A percentile compares a stretch with the other conserved stretches of the same genome.
These are phyloP conservation scores for Solea solea DNA, from an alignment of 2,113 vertebrate species.

Conservation along the genomic window DNA sequence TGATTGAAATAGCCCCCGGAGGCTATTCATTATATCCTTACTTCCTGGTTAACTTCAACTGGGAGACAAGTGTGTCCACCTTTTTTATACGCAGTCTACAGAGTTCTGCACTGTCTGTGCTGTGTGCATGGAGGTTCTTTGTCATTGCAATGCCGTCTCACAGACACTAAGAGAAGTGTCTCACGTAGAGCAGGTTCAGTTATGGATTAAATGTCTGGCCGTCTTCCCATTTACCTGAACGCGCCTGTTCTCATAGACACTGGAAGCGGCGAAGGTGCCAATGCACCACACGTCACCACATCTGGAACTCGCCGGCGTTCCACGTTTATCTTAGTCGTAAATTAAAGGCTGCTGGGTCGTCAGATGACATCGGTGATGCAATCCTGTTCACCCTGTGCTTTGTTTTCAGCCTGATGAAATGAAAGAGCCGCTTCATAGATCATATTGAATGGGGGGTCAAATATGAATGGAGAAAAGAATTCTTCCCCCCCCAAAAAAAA, in stretches of 20 bases:
- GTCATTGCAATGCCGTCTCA: constrained; percentile 29
- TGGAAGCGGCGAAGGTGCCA: constrained; percentile 39
- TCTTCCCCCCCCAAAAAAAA: not conserved
- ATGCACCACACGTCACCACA: constrained; percentile 24
- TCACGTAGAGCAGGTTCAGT: constrained; percentile 32
- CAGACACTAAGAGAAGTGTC: constrained; percentile 42
- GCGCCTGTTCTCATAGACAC: constrained; percentile 12
- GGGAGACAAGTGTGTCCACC: not conserved
- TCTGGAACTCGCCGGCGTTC: constrained; percentile 12
- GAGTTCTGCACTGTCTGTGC: not conserved
- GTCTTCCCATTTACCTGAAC: constrained; percentile 19
- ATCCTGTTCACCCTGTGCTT: constrained; percentile 33
- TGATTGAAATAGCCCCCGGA: no score
- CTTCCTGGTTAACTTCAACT: no score
- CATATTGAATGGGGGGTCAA: constrained; percentile 34
- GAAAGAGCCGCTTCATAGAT: constrained; percentile 27
- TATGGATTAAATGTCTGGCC: constrained; percentile 69
- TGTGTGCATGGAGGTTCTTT: constrained; percentile 12
- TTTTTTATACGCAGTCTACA: no score
- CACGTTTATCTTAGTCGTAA: constrained; percentile 51
- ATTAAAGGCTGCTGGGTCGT: constrained; percentile 22
- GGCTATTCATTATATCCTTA: no score
- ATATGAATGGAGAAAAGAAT: constrained; percentile 20
- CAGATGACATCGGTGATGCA: constrained; percentile 37
- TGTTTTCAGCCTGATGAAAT: constrained; percentile 39